These are phyloP conservation scores for Aethina tumida DNA, from an alignment of 1,140 invertebrate species.

Conservation along the genomic window DNA sequence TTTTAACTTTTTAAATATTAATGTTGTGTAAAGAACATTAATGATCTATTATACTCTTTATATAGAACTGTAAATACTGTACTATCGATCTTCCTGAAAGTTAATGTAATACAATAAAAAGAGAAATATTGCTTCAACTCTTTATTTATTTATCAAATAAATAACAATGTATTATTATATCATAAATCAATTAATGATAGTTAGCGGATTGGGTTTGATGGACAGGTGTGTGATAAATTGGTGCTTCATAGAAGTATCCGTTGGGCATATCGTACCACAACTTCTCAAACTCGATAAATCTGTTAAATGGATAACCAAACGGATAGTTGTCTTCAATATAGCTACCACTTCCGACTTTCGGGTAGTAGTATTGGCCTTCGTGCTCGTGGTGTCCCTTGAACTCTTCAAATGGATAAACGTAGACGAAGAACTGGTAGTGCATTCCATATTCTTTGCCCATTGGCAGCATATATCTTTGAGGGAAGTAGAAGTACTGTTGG, in stretches of 20 bases:
- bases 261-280: constrained; percentile 47
- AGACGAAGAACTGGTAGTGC: constrained; percentile 52
- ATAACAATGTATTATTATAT: too few species aligned
- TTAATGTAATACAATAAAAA: too few species aligned
- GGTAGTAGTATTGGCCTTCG: constrained; percentile 12
- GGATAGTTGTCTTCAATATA: constrained; percentile 41
- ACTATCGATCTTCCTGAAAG: too few species aligned
- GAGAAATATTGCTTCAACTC: too few species aligned
- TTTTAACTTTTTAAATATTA: too few species aligned
- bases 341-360: constrained; percentile 27
- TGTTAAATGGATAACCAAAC: constrained; percentile 59
- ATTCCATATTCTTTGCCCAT: constrained; percentile 54
- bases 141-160: too few species aligned
- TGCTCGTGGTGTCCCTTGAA: constrained; percentile 3
- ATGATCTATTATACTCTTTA: too few species aligned
- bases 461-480: constrained; percentile 44
- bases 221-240: constrained; percentile 52
- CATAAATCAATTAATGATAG: too few species aligned
- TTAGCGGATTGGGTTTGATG: too few species aligned
- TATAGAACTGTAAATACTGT: too few species aligned
- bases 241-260: constrained; percentile 53
- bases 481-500: constrained; percentile 46
- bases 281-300: constrained; percentile 36
- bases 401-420: constrained; percentile 41
- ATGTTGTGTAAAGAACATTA: too few species aligned